phyloP scores from a whole-genome alignment of 1,140 invertebrate genomes.

The Kradibia gibbosae region DNA sequence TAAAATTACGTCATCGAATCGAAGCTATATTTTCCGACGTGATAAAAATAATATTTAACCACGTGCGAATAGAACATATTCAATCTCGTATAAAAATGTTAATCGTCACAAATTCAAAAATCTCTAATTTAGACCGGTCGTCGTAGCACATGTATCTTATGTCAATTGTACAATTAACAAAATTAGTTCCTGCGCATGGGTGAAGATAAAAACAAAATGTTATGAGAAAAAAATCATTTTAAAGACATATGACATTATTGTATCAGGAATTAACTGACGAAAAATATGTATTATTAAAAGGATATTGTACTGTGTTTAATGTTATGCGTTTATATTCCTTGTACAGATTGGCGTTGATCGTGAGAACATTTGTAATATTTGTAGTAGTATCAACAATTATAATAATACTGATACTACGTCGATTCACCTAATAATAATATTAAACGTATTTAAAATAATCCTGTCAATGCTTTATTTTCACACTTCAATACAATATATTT shows the following conservation, averaged over 20 bases:
- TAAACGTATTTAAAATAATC: constrained; percentile 13
- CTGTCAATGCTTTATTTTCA: background rate
- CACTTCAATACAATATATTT: constrained; percentile 10
- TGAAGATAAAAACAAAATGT: background rate
- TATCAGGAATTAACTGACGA: constrained; percentile 19
- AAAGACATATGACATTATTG: constrained; percentile 15
- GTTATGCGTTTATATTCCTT: constrained; percentile 18
- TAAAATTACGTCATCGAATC: background rate
- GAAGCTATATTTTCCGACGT: background rate
- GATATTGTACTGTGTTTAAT: constrained; percentile 17
- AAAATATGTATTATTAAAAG: constrained; percentile 39
- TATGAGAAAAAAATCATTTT: background rate
- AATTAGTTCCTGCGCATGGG: background rate
- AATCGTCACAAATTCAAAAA: background rate
- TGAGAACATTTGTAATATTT: constrained; percentile 30
- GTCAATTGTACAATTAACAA: background rate
- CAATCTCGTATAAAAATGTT: constrained; percentile 4
- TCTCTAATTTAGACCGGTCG: background rate
- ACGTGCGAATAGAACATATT: background rate
- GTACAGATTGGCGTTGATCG: constrained; percentile 24
- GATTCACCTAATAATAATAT: constrained; percentile 36
- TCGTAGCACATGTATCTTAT: no score
- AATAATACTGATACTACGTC: constrained; percentile 27
- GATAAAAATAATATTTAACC: background rate
- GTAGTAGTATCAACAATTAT: constrained; percentile 28